Evolutionary conservation across 2,888 invertebrate genomes (phyloP), one percentile per base, ranked within the genome.

Genomic region (Tipula confusa): DNA sequence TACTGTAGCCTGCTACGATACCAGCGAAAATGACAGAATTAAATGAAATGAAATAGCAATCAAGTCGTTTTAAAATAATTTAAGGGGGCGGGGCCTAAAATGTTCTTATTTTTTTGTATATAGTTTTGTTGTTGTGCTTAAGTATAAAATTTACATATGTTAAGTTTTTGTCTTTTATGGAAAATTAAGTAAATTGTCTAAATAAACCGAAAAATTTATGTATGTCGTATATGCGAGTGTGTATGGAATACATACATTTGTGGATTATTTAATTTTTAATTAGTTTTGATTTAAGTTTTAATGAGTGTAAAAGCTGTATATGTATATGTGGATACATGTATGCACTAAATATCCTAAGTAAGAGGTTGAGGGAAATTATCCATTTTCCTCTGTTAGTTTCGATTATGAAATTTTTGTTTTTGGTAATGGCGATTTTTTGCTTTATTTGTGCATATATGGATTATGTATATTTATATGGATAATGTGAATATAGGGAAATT

Each of bases 181-280:
- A 64, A 64, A 64, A 64, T 64, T 64, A 64, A 64, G 64, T 64
- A 64, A 64, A 64, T 64, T 64, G 64, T 64, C 64, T 64, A 64
- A 64, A 64, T 64, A 64, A 64, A 64, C 64, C 64, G 64, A 64
- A 64, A n/a, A 64, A 64, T 64, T 64, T 64, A 64, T 64, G 64
- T 64, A 24, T 24, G 9, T 9, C 2, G 43, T 43, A 43, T 11
- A 36, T 43, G n/a, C n/a, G n/a, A n/a, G n/a, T n/a, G 5, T 43
- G 15, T 43, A 64, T 64, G 9, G 18, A 64, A 64, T 7, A 64
- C 13, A 64, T 64, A 64, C 24, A 11, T 64, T 64, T 24, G 18
- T 64, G 64, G 64, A 64, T 64, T 64, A 64, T 64, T 64, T 24
- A 64, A 64, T 64, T 64, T 64, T 64, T 64, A 64, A 64, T 64